Base-by-base conservation (phyloP, 1,140 invertebrate genomes). In the Macrocentrus cingulum region DNA sequence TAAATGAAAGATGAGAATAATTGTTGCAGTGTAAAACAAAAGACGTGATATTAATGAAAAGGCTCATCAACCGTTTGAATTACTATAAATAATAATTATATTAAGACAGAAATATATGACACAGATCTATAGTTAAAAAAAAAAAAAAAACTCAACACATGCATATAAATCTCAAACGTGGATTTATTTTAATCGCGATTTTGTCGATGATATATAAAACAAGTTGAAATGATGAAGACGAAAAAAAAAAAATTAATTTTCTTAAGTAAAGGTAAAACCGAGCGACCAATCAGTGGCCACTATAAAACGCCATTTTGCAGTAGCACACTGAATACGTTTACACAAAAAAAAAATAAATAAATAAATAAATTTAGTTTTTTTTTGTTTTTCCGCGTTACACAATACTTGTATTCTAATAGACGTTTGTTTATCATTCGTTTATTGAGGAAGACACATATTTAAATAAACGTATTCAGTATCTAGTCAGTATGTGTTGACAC, bases 381-480 rank as follows among this genome's bases (percentile, higher is more conserved):
- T 39, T 39, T 39, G 36, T 39, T 39, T n/a, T 13, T 4, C 11
- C 13, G 3, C n/a, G 36, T 39, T 39, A 39, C 36, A 39, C 36
- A 39, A 39, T 4, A 8, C 36, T 3, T 39, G 4, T 39, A n/a
- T 39, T 39, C 13, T 11, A 37, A 36, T 8, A 18, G 20, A 52
- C n/a, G n/a, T 22, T 50, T 53, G 34, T 29, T 29, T 29, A 29
- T n/a, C 25, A 29, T 4, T 29, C 9, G 25, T 29, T 29, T 29
- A 29, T 5, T 29, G 4, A 29, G 25, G 9, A 9, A 29, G 9
- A 4, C 45, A 44, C 8, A 49, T 53, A 51, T 48, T 61, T 64
- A 42, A 65, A 71, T 77, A 70, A 76, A 76, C 70, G 75, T 78
- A 78, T 76, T 76, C 74, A 75, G 74, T 75, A 75, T 64, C 67